Base-by-base conservation (phyloP, 2,888 invertebrate genomes). In the Microctonus hyperodae region DNA sequence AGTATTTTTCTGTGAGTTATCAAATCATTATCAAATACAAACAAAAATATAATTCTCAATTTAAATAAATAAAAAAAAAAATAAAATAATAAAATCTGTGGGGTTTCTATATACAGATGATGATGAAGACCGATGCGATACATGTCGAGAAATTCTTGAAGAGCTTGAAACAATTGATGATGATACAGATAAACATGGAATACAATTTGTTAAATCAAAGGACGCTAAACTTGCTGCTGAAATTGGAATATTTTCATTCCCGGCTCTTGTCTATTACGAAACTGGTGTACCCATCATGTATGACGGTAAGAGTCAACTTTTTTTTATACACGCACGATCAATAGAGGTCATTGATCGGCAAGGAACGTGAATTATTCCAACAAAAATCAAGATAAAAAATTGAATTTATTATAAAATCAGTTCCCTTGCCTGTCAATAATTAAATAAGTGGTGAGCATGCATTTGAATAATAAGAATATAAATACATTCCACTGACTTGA, bases 211-310 rank as follows among this genome's bases (percentile, higher is more conserved):
- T 40, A 96, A 96, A 82, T 95, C 95, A 2, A 95, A 93, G 81
- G 96, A 96, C 84, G 90, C 93, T 0, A 94, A 94, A 81, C 85
- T 95, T 71, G 96, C 96, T 1, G 92, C 95, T 57, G 95, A 96
- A 85, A 92, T 96, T 78, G 95, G 96, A 73, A 94, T 96, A 81
- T 94, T 94, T 85, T 93, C 94, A 79, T 94, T 96, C 82, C 96
- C 96, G 71, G 94, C 95, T 69, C 86, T 96, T 76, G 95, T 96
- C 61, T 96, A 95, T 85, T 96, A 96, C 81, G 95, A 96, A 86
- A 95, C 95, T 68, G 95, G 95, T 73, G 94, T 95, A 75, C 96
- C 96, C 77, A 95, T 95, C 81, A 94, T 95, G 92, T 96, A 94
- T 85, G 94, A 95, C 87, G 96, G 96, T 96, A 89, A 92, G 92